These are phyloP conservation scores for Dreissena rostriformis DNA, from an alignment of 1,140 invertebrate species.

Conservation along the genomic window DNA sequence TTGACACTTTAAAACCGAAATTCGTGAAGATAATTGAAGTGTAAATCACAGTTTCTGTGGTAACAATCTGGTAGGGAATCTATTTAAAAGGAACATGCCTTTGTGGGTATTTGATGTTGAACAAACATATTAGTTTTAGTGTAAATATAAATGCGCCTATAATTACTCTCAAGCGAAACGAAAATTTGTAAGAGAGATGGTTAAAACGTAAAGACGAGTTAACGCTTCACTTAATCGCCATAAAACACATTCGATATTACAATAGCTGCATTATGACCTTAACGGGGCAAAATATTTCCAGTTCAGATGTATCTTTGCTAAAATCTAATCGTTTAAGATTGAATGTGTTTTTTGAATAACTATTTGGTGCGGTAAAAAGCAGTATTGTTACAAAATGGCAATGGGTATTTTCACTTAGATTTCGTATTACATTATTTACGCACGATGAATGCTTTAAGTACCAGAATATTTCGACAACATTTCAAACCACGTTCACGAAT, in stretches of 20 bases:
- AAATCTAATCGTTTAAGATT: background rate
- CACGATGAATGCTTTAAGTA: no score
- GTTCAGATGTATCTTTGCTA: background rate
- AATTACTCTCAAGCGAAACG: conserved; percentile 46
- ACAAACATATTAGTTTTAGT: conserved; percentile 45
- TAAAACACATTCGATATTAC: background rate
- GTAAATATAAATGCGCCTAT: conserved; percentile 8
- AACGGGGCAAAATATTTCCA: background rate
- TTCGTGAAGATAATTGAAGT: conserved; percentile 22
- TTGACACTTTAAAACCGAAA: background rate
- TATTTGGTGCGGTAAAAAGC: no score
- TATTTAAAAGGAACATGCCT: conserved; percentile 19
- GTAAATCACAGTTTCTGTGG: conserved; percentile 23
- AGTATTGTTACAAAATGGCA: no score
- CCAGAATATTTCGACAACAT: no score
- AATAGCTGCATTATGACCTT: background rate
- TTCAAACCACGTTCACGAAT: no score
- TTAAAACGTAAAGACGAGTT: conserved; percentile 7
- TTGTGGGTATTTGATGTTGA: conserved; percentile 35
- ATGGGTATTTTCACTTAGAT: no score
- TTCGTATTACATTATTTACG: no score
- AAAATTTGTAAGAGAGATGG: background rate
- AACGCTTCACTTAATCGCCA: background rate
- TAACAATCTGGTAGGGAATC: conserved; percentile 34
- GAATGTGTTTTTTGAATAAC: no score